Conservation (phyloP, 1,140 invertebrate species). For the Cataglyphis hispanica region DNA sequence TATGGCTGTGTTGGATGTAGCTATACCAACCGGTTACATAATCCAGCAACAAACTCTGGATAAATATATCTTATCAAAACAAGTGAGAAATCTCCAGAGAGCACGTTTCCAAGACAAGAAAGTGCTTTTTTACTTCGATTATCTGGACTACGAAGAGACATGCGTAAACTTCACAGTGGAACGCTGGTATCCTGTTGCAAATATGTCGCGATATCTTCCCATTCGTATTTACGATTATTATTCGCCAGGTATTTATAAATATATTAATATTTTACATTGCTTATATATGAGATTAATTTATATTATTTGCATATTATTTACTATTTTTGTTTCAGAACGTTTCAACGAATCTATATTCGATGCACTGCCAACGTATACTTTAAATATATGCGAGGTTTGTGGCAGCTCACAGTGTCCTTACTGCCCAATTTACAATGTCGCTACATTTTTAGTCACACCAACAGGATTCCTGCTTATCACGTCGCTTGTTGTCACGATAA, state of each 20-base stretch:
- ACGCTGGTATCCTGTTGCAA: conserved; percentile 98
- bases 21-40: conserved; percentile 97
- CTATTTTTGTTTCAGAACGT: conserved; percentile 90
- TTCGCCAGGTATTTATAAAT: conserved; percentile 92
- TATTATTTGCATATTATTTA: conserved; percentile 37
- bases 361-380: conserved; percentile 93
- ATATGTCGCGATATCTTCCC: conserved; percentile 96
- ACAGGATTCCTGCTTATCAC: conserved; percentile 78
- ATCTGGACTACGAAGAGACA: conserved; percentile 92
- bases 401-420: conserved; percentile 99
- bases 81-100: conserved; percentile 93
- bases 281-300: conserved; percentile 1
- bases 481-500: conserved; percentile 76
- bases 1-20: conserved; percentile 96
- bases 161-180: conserved; percentile 97
- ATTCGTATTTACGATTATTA: conserved; percentile 98
- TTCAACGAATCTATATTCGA: conserved; percentile 98
- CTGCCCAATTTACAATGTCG: conserved; percentile 95
- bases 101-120: conserved; percentile 94
- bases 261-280: conserved; percentile 13
- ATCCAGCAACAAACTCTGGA: conserved; percentile 96
- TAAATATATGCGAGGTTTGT: conserved; percentile 99
- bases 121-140: conserved; percentile 98
- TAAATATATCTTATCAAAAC: conserved; percentile 91
- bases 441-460: conserved; percentile 83